Base-by-base conservation (phyloP, 2,797 vertebrate genomes). In the Otolemur crassicaudatus region DNA sequence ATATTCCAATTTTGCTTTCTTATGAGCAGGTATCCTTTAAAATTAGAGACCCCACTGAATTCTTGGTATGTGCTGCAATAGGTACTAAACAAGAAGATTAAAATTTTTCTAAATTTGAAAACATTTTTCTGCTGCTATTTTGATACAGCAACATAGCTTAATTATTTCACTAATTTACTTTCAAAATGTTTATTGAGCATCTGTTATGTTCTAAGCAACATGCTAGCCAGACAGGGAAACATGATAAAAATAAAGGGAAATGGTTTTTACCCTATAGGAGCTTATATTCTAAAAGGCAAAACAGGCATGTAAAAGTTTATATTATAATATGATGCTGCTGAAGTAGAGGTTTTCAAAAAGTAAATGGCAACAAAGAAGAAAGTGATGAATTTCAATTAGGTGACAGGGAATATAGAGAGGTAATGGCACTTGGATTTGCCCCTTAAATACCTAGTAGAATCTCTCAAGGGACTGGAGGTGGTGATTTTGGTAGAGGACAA, bases 111-210 rank as follows among this genome's bases (percentile, higher is more conserved):
- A 93, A 49, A 81, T 87, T 72, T 80, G 58, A 96, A 96, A 95
- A 80, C 2, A 83, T 80, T 95, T 93, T 91, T 63, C 16, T 65
- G 12, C 70, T 94, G 17, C n/a, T 76, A 70, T 65, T 95, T 96
- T 97, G 27, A 83, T 61, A 89, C 73, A 85, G 40, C n/a, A 88
- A 79, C 17, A 61, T 72, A 91, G 49, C 43, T 77, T 93, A 29
- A n/a, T 81, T 90, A 84, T 92, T 95, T 91, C 7, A 82, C 90
- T 96, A 84, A 96, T 87, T 84, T 87, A 92, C 93, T 92, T 67
- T 34, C 91, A 93, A 87, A 94, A 4, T 17, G 85, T 76, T 63
- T 97, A 87, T n/a, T 96, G 49, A 91, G 12, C 61, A 82, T 90
- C 81, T 87, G n/a, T 91, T 91, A 53, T 77, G 19, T 86, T 93